Evolutionary conservation across 2,113 vertebrate genomes (phyloP).

Genomic region (Heterochromis multidens): DNA sequence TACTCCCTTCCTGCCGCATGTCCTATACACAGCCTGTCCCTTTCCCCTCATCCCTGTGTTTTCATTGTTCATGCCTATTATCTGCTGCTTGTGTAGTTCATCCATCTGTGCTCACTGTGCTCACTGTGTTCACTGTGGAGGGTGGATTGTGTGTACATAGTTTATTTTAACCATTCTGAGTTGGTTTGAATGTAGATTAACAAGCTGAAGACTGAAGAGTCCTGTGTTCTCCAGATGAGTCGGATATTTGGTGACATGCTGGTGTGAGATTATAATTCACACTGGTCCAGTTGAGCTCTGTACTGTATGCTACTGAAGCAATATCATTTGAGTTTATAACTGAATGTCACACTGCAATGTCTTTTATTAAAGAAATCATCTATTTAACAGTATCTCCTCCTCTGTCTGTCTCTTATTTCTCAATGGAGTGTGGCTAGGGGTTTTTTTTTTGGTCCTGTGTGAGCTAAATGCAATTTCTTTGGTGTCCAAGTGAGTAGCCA

Average conservation of each 20-base stretch:
- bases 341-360: slow-evolving; percentile 44
- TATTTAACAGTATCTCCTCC: slow-evolving; percentile 48
- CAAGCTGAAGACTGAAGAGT: not conserved
- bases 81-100: slow-evolving; percentile 24
- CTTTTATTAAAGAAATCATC: slow-evolving; percentile 68
- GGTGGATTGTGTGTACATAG: slow-evolving; percentile 13
- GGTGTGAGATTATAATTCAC: not conserved
- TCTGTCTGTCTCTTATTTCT: not conserved
- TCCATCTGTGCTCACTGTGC: slow-evolving; percentile 19
- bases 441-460: not conserved
- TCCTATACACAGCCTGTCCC: slow-evolving; percentile 1
- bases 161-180: slow-evolving; percentile 14
- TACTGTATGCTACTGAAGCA: slow-evolving; percentile 55
- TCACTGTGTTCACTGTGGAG: slow-evolving; percentile 6
- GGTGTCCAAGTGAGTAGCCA: slow-evolving; percentile 14
- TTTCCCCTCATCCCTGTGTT: not conserved
- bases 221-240: not conserved
- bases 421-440: too few relatives aligned
- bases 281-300: slow-evolving; percentile 21
- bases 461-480: not conserved
- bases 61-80: slow-evolving; percentile 1
- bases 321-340: slow-evolving; percentile 46
- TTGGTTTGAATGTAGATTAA: slow-evolving; percentile 49
- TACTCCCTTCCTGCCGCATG: slow-evolving; percentile 29
- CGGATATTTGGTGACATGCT: not conserved